Evolutionary conservation across 1,140 invertebrate genomes (phyloP), one percentile per base, ranked within the genome.

Genomic region (Drosophila tristis): DNA sequence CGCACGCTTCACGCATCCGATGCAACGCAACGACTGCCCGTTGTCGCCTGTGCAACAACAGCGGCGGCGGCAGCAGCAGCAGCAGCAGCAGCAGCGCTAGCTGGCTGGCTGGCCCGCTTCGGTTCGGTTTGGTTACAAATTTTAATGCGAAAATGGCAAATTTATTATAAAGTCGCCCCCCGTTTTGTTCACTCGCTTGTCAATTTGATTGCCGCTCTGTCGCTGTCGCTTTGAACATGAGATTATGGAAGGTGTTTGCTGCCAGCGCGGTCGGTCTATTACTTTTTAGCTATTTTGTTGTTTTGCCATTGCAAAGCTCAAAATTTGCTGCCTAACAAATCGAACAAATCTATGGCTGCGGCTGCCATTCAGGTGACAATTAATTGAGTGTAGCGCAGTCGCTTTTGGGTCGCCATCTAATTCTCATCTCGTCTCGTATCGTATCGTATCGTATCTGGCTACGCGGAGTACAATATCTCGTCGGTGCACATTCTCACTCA

Each of bases 101-200:
- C 35, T 53, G 42, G 29, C 54, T 67, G 20, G 35, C 25, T 59
- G 48, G 35, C 39, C 44, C 47, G 62, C 58, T 65, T 57, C 45
- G 57, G 61, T 73, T 80, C 73, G 74, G 67, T 75, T 81, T 67
- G 78, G 65, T 87, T 87, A 87, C 82, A 87, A 87, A 87, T 87
- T 89, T 89, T 89, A 89, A 89, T 89, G 85, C 84, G 79, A 89
- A 89, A 89, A 89, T 89, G 84, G 84, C 84, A 89, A 89, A 86
- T 86, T 86, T 86, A 86, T 86, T 68, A 86, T 72, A 87, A 86
- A 84, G 75, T 82, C 74, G 78, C 63, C 53, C 60, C 66, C 65
- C 70, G 65, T 76, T 87, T 78, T 82, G 82, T 81, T 89, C 82
- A 78, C 65, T 81, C 82, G 78, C 66, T 89, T 80, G 82, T 81